Base-by-base conservation (phyloP, 2,113 vertebrate species). In the Heterochromis multidens region DNA sequence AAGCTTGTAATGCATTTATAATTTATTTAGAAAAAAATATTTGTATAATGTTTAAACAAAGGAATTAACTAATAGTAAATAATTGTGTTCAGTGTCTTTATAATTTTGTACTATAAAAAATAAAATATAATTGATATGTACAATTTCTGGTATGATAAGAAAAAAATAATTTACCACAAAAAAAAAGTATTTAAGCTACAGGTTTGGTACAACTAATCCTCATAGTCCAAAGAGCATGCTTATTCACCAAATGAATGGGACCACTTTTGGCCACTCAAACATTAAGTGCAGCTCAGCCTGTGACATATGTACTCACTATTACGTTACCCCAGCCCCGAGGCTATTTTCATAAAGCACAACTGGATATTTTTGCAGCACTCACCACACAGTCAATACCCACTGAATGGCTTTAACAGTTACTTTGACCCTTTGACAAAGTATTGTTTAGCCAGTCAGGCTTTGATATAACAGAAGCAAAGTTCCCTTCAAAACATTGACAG, bases 321-420 rank as follows among this genome's bases (percentile, higher is more conserved):
- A 40, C 49, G 87, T 82, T 85, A 89, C 91, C 60, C 56, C 1
- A 4, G 65, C 83, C 94, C 76, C 5, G 14, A 83, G 91, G 92
- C 89, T 92, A 89, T 94, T 93, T 95, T 93, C 82, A 89, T 82
- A 57, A 86, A 92, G 88, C 90, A 93, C 83, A 91, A 91, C 80
- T 80, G 86, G 72, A 61, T 91, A 90, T 92, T 92, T 85, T 78
- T 88, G 80, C 40, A 70, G 59, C 35, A 29, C 62, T 76, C 67
- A 21, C 54, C 84, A 86, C 84, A 83, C 79, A 82, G 61, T 57
- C 82, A 82, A 80, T 65, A 78, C n/a, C 46, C 52, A 81, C 52
- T 89, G 78, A 92, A 92, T 87, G 74, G 90, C 86, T 87, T 12
- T 81, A 79, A 25, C 76, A 17, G 86, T 58, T 93, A 90, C 93